Percentiles rank a stretch among this genome's conserved stretches.
These are phyloP conservation scores for Heterohyrax brucei DNA, from an alignment of 2,797 vertebrate species.

Conservation along the genomic window DNA sequence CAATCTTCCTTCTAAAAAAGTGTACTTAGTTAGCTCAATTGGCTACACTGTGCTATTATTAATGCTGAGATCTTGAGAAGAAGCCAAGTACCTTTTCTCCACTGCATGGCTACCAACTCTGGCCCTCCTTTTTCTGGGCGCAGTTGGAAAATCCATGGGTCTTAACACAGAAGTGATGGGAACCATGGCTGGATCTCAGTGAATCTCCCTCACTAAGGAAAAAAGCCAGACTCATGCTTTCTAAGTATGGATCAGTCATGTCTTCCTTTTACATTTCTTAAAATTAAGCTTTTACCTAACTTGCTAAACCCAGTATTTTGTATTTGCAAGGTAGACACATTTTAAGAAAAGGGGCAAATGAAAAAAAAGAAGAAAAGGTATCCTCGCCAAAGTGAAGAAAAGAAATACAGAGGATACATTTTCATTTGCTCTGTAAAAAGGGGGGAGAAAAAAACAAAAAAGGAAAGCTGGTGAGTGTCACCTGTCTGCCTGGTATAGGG, in stretches of 20 bases:
- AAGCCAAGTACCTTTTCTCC: constrained; percentile 22
- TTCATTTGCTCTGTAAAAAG: constrained; percentile 53
- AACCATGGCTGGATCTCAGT: neutral
- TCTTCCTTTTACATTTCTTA: neutral
- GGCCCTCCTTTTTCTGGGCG: neutral
- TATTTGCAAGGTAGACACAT: constrained; percentile 7
- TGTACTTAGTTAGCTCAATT: constrained; percentile 37
- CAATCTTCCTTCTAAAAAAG: constrained; percentile 73
- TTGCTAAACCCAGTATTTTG: constrained; percentile 2
- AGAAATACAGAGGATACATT: neutral
- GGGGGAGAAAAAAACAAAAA: neutral
- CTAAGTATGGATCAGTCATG: neutral
- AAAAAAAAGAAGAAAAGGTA: neutral
- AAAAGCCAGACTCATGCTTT: neutral
- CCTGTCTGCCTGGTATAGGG: neutral
- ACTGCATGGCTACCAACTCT: neutral
- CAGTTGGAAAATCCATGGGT: neutral
- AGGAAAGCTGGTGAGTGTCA: neutral
- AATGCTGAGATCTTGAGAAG: constrained; percentile 12
- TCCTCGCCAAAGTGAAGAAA: neutral
- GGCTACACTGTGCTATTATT: neutral
- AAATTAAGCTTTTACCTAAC: neutral
- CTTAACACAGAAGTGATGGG: neutral
- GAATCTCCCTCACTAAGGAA: neutral
- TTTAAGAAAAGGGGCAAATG: constrained; percentile 10